phyloP scores from a whole-genome alignment of 1,140 invertebrate species.

The Lysiphlebus fabarum region DNA sequence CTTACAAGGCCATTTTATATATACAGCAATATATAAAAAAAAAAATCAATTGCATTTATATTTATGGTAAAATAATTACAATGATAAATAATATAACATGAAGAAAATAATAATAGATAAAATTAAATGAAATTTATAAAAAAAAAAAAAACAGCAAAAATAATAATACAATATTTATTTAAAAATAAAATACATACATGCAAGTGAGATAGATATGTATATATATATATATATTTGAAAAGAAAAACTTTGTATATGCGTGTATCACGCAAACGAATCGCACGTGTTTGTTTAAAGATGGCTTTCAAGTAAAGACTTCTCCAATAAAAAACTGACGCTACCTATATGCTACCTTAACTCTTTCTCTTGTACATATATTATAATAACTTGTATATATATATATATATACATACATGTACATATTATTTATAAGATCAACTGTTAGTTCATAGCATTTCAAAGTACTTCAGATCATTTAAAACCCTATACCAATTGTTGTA shows the following conservation, averaged over 20 bases:
- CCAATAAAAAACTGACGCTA: too few species aligned
- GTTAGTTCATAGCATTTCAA: too few species aligned
- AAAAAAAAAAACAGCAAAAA: too few species aligned
- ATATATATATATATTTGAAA: conserved; percentile 7
- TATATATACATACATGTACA: too few species aligned
- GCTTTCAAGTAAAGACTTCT: conserved; percentile 19
- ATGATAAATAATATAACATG: not conserved
- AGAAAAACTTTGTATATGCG: conserved; percentile 34
- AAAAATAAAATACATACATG: conserved; percentile 9
- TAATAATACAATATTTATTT: conserved; percentile 7
- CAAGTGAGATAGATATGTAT: conserved; percentile 21
- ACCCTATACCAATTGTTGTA: conserved; percentile 1
- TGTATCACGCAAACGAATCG: conserved; percentile 47
- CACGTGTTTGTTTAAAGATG: conserved; percentile 46
- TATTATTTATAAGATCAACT: too few species aligned
- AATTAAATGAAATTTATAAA: not conserved
- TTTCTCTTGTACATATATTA: too few species aligned
- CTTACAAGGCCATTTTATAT: conserved; percentile 3
- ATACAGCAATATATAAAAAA: not conserved
- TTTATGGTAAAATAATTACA: not conserved
- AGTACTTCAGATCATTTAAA: too few species aligned
- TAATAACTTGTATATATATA: too few species aligned
- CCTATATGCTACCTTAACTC: too few species aligned
- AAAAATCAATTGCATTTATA: not conserved
- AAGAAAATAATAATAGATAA: conserved; percentile 9